Evolutionary conservation across 1,140 invertebrate genomes (phyloP).

Genomic region (Drosophila athabasca): DNA sequence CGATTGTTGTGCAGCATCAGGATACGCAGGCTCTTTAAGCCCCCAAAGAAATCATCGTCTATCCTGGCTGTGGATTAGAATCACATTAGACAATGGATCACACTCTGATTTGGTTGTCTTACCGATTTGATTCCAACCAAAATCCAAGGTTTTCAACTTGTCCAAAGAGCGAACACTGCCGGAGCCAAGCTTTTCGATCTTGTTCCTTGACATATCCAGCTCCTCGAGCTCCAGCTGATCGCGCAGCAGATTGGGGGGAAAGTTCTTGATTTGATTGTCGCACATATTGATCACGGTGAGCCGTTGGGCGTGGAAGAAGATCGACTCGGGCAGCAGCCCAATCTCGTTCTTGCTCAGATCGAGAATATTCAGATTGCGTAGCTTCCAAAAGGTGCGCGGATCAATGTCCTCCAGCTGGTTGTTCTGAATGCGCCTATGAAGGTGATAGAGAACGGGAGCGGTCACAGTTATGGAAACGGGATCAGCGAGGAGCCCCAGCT

Average conservation of each 20-base stretch:
- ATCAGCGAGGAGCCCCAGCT: neutral
- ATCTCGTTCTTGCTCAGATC: slow-evolving; percentile 91
- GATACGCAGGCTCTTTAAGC: slow-evolving; percentile 85
- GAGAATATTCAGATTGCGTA: slow-evolving; percentile 88
- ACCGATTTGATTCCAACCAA: slow-evolving; percentile 85
- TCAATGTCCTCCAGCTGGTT: slow-evolving; percentile 89
- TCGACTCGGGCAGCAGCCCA: slow-evolving; percentile 85
- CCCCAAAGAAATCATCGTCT: slow-evolving; percentile 85
- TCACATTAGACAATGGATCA: neutral
- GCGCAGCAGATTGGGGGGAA: slow-evolving; percentile 84
- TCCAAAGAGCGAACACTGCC: slow-evolving; percentile 86
- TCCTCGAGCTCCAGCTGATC: slow-evolving; percentile 85
- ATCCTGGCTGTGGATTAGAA: slow-evolving; percentile 51
- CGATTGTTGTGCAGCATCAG: slow-evolving; percentile 87
- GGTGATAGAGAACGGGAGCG: neutral
- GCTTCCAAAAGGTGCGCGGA: slow-evolving; percentile 87
- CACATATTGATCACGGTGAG: slow-evolving; percentile 89
- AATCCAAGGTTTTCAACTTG: slow-evolving; percentile 85
- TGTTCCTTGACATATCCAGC: slow-evolving; percentile 87
- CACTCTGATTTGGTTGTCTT: slow-evolving; percentile 2
- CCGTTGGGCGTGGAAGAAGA: slow-evolving; percentile 87
- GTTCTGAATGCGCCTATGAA: slow-evolving; percentile 87
- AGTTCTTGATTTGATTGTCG: slow-evolving; percentile 87
- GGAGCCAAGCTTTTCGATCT: slow-evolving; percentile 85
- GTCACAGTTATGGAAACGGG: too few relatives aligned